Evolutionary conservation across 1,140 invertebrate genomes (phyloP).

Genomic region (Anthonomus grandis): DNA sequence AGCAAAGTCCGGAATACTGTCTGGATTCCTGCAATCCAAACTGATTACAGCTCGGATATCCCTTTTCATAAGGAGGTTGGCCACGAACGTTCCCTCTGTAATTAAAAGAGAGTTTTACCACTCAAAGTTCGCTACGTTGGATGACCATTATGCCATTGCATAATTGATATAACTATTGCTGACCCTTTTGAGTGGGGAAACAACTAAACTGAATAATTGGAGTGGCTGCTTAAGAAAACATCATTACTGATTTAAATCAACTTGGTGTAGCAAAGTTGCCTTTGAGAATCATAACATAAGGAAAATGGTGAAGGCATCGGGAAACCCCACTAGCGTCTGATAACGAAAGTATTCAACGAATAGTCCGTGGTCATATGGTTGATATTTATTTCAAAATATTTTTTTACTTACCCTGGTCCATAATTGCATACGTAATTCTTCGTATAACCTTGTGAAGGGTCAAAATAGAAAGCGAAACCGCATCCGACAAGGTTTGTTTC

Average conservation of each 20-base stretch:
- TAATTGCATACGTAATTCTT: conserved; percentile 87
- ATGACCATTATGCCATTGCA: too few relatives aligned
- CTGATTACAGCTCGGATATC: conserved; percentile 65
- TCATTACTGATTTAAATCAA: too few relatives aligned
- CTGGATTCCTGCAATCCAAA: conserved; percentile 67
- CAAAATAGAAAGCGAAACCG: conserved; percentile 76
- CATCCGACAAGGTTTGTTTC: conserved; percentile 76
- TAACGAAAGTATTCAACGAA: too few relatives aligned
- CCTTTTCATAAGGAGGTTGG: conserved; percentile 69
- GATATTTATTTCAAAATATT: background rate
- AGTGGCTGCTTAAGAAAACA: too few relatives aligned
- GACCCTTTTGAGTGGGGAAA: too few relatives aligned
- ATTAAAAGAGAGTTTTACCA: conserved; percentile 27
- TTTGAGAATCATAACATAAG: too few relatives aligned
- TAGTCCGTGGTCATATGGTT: background rate
- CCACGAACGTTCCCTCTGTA: conserved; percentile 73
- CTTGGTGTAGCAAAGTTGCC: too few relatives aligned
- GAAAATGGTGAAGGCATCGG: too few relatives aligned
- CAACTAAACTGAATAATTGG: too few relatives aligned
- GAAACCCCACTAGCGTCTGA: too few relatives aligned
- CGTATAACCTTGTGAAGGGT: conserved; percentile 64
- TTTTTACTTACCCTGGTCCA: conserved; percentile 65
- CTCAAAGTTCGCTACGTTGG: too few relatives aligned
- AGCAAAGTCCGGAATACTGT: conserved; percentile 72
- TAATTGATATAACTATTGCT: too few relatives aligned